These are phyloP conservation scores for Propithecus perrieri DNA, from an alignment of 2,797 vertebrate species.

Conservation along the genomic window DNA sequence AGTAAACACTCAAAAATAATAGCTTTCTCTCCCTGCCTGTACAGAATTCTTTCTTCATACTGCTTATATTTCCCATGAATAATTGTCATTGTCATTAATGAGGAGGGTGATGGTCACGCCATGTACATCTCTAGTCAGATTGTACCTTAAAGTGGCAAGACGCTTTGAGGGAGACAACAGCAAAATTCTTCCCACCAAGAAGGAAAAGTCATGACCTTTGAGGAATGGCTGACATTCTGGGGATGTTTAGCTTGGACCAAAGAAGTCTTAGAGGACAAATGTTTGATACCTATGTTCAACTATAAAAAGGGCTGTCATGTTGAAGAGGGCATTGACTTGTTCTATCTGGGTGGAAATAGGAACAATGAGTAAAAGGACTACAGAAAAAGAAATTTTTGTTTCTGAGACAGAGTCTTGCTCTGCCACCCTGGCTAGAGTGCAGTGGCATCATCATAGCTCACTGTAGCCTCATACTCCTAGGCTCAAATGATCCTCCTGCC, in stretches of 20 bases:
- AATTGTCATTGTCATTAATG: background rate
- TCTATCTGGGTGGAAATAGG: background rate
- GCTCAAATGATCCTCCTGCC: background rate
- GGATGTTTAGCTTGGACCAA: background rate
- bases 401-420: background rate
- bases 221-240: background rate
- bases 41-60: background rate
- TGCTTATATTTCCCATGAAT: background rate
- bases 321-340: background rate
- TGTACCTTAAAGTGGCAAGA: background rate
- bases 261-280: background rate
- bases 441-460: background rate
- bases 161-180: background rate
- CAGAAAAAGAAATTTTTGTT: background rate
- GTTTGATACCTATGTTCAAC: background rate
- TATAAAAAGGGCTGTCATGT: background rate
- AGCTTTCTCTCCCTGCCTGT: background rate
- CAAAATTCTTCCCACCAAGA: background rate
- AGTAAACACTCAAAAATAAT: background rate
- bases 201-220: background rate
- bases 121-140: background rate
- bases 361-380: background rate
- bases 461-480: background rate
- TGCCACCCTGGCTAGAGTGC: background rate
- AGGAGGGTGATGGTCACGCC: background rate